phyloP scores from a whole-genome alignment of 2,113 vertebrate genomes.

The Andinoacara biseriatus region DNA sequence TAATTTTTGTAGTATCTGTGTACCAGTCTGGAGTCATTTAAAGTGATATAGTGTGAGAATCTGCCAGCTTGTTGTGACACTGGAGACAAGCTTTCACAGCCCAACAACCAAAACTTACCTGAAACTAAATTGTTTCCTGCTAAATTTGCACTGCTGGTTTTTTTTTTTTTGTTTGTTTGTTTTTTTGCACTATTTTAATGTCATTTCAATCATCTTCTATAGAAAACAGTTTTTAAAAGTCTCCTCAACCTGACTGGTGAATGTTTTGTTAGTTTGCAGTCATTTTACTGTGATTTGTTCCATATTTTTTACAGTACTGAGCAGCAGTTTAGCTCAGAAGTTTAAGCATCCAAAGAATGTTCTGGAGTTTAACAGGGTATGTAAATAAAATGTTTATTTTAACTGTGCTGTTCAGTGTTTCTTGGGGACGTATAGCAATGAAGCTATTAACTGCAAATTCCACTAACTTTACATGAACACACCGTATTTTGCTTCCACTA shows the following conservation, averaged over 20 bases:
- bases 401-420: constrained; percentile 6
- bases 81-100: background rate
- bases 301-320: constrained; percentile 22
- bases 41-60: background rate
- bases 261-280: constrained; percentile 39
- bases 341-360: constrained; percentile 22
- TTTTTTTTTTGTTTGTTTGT: constrained; percentile 39
- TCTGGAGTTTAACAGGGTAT: constrained; percentile 38
- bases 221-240: constrained; percentile 28
- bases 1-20: background rate
- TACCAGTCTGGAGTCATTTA: background rate
- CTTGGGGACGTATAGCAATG: background rate
- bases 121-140: background rate
- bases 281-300: constrained; percentile 14
- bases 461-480: background rate
- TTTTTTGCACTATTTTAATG: constrained; percentile 70
- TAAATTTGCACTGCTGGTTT: constrained; percentile 54
- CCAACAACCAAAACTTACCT: constrained; percentile 33
- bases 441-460: background rate
- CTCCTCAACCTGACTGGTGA: constrained; percentile 8
- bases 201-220: constrained; percentile 9
- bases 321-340: background rate
- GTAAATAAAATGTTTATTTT: constrained; percentile 63
- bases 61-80: background rate
- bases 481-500: background rate